A percentile compares a stretch with the other conserved stretches of the same genome.
Conservation (phyloP, 1,140 invertebrate genomes). For the Telenomus remus region DNA sequence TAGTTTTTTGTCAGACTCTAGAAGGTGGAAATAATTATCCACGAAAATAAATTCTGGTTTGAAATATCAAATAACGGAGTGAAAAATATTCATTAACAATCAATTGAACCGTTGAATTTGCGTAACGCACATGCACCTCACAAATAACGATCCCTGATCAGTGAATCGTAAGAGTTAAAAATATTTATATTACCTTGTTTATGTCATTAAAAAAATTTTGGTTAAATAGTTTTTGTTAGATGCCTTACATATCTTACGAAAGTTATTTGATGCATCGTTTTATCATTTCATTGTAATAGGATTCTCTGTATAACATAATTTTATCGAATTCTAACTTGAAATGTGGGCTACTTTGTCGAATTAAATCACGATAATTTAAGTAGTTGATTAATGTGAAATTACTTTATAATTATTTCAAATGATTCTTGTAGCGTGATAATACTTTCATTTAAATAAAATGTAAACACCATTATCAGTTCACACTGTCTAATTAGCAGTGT, state of each 20-base stretch:
- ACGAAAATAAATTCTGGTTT: slow-evolving; percentile 40
- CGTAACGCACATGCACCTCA: no score
- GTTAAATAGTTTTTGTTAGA: slow-evolving; percentile 28
- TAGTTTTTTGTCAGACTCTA: slow-evolving; percentile 18
- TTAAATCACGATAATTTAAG: slow-evolving; percentile 22
- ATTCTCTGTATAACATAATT: no score
- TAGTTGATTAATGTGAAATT: slow-evolving; percentile 25
- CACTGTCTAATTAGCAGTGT: no score
- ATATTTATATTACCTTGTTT: no score
- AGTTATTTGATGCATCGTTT: slow-evolving; percentile 31
- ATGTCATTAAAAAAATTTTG: no score
- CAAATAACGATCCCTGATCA: no score
- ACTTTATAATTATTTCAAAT: slow-evolving; percentile 32
- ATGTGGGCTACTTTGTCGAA: no score
- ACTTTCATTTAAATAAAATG: no score
- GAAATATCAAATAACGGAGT: slow-evolving; percentile 25
- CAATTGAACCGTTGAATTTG: slow-evolving; percentile 26
- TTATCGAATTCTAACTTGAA: slow-evolving; percentile 29
- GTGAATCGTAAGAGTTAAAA: no score
- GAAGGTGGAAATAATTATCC: slow-evolving; percentile 31
- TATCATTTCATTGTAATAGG: slow-evolving; percentile 39
- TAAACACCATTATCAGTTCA: no score
- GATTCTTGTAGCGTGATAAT: background rate
- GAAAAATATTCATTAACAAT: slow-evolving; percentile 28
- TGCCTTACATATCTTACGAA: slow-evolving; percentile 40